phyloP scores from a whole-genome alignment of 2,888 invertebrate genomes.

The Polydrusus tereticollis region DNA sequence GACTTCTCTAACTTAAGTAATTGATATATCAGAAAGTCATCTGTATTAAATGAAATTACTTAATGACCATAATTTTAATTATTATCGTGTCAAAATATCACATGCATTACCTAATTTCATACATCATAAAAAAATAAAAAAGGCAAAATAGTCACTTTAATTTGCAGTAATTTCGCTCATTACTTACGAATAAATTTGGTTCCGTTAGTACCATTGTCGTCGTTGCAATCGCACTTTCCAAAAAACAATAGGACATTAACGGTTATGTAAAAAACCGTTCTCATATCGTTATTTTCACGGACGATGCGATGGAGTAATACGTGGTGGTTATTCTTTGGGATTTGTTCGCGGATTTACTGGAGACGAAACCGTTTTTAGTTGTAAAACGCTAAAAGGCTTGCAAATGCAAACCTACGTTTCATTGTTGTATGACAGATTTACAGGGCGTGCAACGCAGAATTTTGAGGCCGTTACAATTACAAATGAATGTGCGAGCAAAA shows the following conservation, averaged over 20 bases:
- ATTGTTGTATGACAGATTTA: conserved; percentile 11
- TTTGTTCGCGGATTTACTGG: conserved; percentile 13
- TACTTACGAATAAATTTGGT: conserved; percentile 39
- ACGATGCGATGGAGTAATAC: not conserved
- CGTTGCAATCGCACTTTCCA: conserved; percentile 19
- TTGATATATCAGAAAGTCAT: too few relatives aligned
- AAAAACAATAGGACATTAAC: conserved; percentile 37
- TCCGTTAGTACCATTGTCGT: conserved; percentile 31
- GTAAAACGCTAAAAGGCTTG: conserved; percentile 14
- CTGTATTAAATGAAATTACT: not conserved
- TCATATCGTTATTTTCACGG: conserved; percentile 25
- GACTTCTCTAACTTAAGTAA: too few relatives aligned
- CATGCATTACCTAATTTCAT: not conserved
- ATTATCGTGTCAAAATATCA: not conserved
- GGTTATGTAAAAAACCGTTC: conserved; percentile 22
- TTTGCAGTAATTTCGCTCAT: conserved; percentile 12
- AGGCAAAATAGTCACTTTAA: not conserved
- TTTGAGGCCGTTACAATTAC: not conserved
- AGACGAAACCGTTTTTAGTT: not conserved
- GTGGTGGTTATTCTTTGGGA: not conserved
- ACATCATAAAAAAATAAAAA: conserved; percentile 4
- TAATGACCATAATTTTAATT: not conserved
- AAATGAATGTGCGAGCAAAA: too few relatives aligned
- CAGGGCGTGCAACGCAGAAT: conserved; percentile 8
- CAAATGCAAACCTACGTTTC: conserved; percentile 31